These are phyloP conservation scores for Eupithecia abbreviata DNA, from an alignment of 2,888 invertebrate genomes.

Conservation along the genomic window DNA sequence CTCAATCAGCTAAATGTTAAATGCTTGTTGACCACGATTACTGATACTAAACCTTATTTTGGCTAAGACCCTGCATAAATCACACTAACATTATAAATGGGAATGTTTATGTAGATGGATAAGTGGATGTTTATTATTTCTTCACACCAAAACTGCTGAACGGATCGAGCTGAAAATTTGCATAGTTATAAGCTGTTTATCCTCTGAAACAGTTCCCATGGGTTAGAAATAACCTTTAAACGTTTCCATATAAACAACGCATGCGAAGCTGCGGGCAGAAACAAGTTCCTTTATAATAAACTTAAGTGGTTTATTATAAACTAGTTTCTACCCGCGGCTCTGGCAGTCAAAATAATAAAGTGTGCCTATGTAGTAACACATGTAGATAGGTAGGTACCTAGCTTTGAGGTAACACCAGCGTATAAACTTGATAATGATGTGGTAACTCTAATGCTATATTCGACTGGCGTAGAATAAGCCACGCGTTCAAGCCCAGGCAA, in stretches of 20 bases:
- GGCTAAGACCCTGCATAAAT: constrained; percentile 1
- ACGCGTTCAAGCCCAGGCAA: constrained; percentile 48
- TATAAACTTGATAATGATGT: constrained; percentile 69
- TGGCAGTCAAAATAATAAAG: background rate
- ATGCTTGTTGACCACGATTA: constrained; percentile 7
- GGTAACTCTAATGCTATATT: constrained; percentile 65
- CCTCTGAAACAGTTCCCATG: no score
- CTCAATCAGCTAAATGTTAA: background rate
- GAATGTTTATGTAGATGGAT: no score
- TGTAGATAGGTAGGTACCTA: constrained; percentile 43
- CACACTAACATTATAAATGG: no score
- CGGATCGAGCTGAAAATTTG: no score
- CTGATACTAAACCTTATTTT: background rate
- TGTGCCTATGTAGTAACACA: constrained; percentile 1
- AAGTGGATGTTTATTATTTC: no score
- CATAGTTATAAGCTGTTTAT: no score
- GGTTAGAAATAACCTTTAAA: no score
- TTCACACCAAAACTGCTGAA: no score
- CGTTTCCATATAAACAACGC: no score
- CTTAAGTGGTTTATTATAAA: no score
- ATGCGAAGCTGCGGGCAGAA: no score
- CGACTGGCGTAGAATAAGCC: constrained; percentile 52
- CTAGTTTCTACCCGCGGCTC: no score
- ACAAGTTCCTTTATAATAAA: background rate
- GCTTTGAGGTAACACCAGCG: constrained; percentile 50